Base-by-base conservation (phyloP, 1,140 invertebrate species). In the Zophobas atratus region DNA sequence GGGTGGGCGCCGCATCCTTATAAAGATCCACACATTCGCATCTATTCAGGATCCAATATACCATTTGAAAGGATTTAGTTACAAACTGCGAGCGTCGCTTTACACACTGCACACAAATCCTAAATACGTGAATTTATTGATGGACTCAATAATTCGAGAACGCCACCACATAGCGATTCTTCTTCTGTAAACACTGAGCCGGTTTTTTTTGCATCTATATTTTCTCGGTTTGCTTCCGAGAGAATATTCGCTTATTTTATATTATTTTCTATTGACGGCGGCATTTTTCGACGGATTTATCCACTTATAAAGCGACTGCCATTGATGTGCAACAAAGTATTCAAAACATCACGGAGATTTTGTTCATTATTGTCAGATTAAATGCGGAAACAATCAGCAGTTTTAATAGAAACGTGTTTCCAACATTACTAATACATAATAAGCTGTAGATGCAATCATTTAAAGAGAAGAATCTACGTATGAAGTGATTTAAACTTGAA, bases 11-110 rank as follows among this genome's bases (percentile, higher is more conserved):
- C 34, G 48, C 63, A 39, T 77, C 75, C 56, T 75, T 75, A 75
- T 75, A 57, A 48, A 75, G 73, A 75, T 75, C 72, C 77, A 78
- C 77, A 78, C 77, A 72, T 76, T 70, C 67, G 73, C 77, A 71
- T 70, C 71, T 67, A 83, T 84, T 81, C 78, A 82, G 79, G 80
- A 84, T 84, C 83, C 82, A 84, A 84, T 84, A 84, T 85, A 84
- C 83, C 82, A 85, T 85, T 83, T 83, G 81, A 82, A 83, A 81
- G 84, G 84, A 85, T 85, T 85, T 84, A 80, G 80, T 81, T 80
- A 80, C 80, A 83, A 82, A 83, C 79, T 82, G 83, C 82, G 80
- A 79, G 71, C 79, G 81, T 71, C 82, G 83, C 82, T 85, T 83
- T 83, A 84, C 80, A 83, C 81, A 79, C 82, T 76, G 77, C 80